These are phyloP conservation scores for Thysanoteuthis rhombus DNA, from an alignment of 2,888 invertebrate species.

Conservation along the genomic window DNA sequence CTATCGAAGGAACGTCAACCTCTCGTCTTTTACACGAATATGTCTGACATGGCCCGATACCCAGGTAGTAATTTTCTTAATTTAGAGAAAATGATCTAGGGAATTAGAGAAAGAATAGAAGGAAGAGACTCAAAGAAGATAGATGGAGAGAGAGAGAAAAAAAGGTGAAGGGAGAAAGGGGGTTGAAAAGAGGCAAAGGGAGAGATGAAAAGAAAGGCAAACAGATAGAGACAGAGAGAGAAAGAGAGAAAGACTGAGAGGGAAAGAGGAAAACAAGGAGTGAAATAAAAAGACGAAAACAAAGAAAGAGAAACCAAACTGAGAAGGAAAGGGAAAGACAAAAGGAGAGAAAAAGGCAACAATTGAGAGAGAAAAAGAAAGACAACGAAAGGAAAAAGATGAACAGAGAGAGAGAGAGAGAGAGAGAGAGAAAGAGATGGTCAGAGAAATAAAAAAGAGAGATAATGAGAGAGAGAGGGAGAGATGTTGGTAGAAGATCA, in stretches of 20 bases:
- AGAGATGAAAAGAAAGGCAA: no score
- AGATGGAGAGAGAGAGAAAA: no score
- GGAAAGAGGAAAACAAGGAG: no score
- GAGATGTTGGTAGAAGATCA: background rate
- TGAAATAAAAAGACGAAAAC: background rate
- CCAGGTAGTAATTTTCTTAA: no score
- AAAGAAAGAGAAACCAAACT: background rate
- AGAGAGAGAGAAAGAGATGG: background rate
- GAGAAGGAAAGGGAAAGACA: background rate
- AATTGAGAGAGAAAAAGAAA: background rate
- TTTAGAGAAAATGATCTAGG: no score
- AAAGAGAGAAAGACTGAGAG: no score
- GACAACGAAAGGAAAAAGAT: background rate
- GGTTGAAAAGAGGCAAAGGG: no score
- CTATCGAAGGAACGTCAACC: no score
- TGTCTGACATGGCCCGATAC: no score
- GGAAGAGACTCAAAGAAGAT: background rate
- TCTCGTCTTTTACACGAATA: no score
- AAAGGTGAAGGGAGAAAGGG: no score
- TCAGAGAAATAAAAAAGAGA: accelerated
- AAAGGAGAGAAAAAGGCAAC: background rate
- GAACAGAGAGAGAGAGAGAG: background rate
- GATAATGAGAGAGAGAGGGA: background rate
- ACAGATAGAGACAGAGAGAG: no score
- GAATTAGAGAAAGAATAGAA: background rate